A percentile compares a stretch with the other conserved stretches of the same genome.
Evolutionary conservation across 2,888 invertebrate genomes (phyloP).

Genomic region (Lordiphosa fenestrarum): DNA sequence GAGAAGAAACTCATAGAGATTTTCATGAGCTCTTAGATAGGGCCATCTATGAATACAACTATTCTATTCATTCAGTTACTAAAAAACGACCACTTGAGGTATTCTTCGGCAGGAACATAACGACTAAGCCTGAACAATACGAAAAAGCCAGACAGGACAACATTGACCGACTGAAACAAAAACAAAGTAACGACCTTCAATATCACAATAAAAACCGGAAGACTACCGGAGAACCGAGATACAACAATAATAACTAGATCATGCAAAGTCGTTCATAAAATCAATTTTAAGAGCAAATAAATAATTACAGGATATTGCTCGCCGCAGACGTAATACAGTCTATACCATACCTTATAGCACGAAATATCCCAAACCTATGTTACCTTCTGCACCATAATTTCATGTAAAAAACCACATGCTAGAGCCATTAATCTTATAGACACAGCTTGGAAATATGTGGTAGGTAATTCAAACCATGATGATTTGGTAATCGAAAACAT

Average conservation of each 20-base stretch:
- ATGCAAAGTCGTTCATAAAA: neutral
- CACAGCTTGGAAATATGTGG: no score
- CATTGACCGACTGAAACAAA: constrained; percentile 1
- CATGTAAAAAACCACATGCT: no score
- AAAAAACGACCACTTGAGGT: constrained; percentile 12
- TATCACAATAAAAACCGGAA: no score
- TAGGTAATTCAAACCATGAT: no score
- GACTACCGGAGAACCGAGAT: neutral
- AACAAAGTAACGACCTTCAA: no score
- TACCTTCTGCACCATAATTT: no score
- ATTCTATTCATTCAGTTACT: constrained; percentile 9
- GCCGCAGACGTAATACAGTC: no score
- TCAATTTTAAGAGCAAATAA: neutral
- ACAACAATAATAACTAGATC: neutral
- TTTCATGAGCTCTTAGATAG: constrained; percentile 23
- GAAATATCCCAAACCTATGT: no score
- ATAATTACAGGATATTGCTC: no score
- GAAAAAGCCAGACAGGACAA: constrained; percentile 14
- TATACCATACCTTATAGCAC: no score
- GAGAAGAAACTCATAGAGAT: constrained; percentile 2
- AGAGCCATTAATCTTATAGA: no score
- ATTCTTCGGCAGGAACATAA: constrained; percentile 18
- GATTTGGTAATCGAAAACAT: no score
- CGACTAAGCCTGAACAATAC: constrained; percentile 12
- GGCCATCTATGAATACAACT: constrained; percentile 15